phyloP scores from a whole-genome alignment of 1,140 invertebrate genomes.

The Lordiphosa stackelbergi region DNA sequence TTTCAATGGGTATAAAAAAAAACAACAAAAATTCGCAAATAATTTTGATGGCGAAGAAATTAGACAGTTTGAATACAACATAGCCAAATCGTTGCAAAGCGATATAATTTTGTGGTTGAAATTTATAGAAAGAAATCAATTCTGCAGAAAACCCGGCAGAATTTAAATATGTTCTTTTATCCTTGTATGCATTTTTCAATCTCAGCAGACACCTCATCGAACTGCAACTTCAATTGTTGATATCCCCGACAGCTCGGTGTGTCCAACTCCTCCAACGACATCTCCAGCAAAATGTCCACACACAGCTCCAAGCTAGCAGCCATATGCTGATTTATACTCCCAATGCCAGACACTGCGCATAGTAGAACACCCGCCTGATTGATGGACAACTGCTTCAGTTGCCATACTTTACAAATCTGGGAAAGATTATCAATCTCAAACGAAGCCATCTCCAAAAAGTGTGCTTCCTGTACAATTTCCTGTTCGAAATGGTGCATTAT shows the following conservation, averaged over 20 bases:
- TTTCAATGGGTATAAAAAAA: too few relatives aligned
- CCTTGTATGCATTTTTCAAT: conserved; percentile 22
- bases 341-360: conserved; percentile 34
- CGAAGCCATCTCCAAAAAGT: conserved; percentile 21
- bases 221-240: conserved; percentile 31
- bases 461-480: conserved; percentile 25
- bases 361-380: conserved; percentile 36
- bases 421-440: conserved; percentile 15
- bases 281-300: conserved; percentile 32
- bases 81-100: too few relatives aligned
- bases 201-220: conserved; percentile 28
- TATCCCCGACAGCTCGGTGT: conserved; percentile 37
- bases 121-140: too few relatives aligned
- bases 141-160: too few relatives aligned
- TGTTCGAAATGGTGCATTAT: conserved; percentile 27
- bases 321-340: conserved; percentile 28
- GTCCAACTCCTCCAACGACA: conserved; percentile 28
- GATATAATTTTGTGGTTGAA: too few relatives aligned
- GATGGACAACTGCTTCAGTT: conserved; percentile 18
- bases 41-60: too few relatives aligned
- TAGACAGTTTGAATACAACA: too few relatives aligned
- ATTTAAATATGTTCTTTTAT: background rate
- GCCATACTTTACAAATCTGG: conserved; percentile 22
- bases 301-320: conserved; percentile 15
- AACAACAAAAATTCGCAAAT: too few relatives aligned